Conservation (phyloP, 1,140 invertebrate genomes). For the Scylla paramamosain region DNA sequence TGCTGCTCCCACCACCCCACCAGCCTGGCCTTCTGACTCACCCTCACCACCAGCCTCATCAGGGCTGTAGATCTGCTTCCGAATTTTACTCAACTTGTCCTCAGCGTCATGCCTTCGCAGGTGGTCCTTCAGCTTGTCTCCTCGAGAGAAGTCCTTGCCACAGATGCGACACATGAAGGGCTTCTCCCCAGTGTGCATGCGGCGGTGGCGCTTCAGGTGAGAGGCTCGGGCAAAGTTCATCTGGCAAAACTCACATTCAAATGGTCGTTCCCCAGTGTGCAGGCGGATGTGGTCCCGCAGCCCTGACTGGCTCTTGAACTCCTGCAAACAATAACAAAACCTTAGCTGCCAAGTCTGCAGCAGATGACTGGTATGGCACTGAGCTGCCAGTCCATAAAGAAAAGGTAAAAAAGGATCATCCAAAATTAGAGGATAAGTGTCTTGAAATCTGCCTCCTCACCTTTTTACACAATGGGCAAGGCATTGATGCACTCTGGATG, state of each 20-base stretch:
- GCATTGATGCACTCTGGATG: slow-evolving; percentile 77
- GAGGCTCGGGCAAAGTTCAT: slow-evolving; percentile 77
- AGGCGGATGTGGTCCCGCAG: slow-evolving; percentile 78
- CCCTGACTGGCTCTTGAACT: slow-evolving; percentile 77
- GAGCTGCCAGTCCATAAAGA: too few species aligned
- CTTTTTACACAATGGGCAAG: slow-evolving; percentile 77
- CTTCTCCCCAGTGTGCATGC: slow-evolving; percentile 77
- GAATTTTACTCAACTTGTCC: slow-evolving; percentile 76
- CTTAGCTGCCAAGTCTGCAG: neutral
- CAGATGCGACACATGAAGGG: slow-evolving; percentile 76
- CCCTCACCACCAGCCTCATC: slow-evolving; percentile 59
- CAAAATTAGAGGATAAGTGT: too few species aligned
- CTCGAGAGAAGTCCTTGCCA: slow-evolving; percentile 76
- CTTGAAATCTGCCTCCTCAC: slow-evolving; percentile 28
- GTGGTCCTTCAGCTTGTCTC: slow-evolving; percentile 77
- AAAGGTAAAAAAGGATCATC: too few species aligned
- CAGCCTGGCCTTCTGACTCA: neutral
- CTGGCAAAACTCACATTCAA: slow-evolving; percentile 77
- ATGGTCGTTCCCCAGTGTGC: slow-evolving; percentile 77
- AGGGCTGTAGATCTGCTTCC: slow-evolving; percentile 74
- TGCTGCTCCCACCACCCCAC: neutral
- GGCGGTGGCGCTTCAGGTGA: slow-evolving; percentile 77
- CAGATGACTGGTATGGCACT: too few species aligned
- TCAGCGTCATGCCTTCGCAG: slow-evolving; percentile 75
- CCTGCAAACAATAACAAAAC: slow-evolving; percentile 47